Base-by-base conservation (phyloP, 2,888 invertebrate genomes). In the Lymantria dispar region DNA sequence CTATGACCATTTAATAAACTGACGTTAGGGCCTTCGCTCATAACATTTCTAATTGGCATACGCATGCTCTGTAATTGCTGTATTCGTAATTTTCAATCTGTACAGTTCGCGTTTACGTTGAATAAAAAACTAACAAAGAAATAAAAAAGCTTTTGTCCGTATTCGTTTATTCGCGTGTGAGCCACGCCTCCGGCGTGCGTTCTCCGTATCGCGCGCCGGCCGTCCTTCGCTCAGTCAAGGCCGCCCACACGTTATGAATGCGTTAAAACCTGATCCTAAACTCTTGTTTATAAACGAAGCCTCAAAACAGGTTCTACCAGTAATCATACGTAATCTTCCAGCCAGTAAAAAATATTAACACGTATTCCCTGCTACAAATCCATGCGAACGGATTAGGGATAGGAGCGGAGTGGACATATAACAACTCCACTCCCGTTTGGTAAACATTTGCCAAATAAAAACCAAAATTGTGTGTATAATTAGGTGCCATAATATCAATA, bases 141-240 rank as follows among this genome's bases (percentile, higher is more conserved):
- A 33, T 10, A 33, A 33, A 33, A 33, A 67, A 60, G 29, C 60
- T 65, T 65, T 64, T 45, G 48, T 65, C 65, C 47, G 48, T 58
- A 55, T 53, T 56, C 53, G 50, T 58, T 74, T 64, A 64, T 33
- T 43, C 42, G 78, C 79, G 79, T 70, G 76, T 58, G 66, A 56
- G 76, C 78, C 82, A 78, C 83, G 78, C 76, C 68, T 71, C 65
- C 72, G 68, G 9, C 75, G 70, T 76, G 70, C 76, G 70, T 78
- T 79, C 80, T n/a, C 38, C 38, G 11, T 38, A 12, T 38, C 63
- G 69, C 74, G 70, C 72, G 66, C 52, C 60, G 41, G 61, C 46
- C 76, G 80, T 87, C 87, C 88, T 87, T 87, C 84, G 70, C 67
- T 53, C 72, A 76, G 80, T 84, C 87, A 87, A 88, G 89, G 88